A percentile compares a stretch with the other conserved stretches of the same genome.
These are phyloP conservation scores for Onychorhynchus coronatus DNA, from an alignment of 2,113 vertebrate species.

Conservation along the genomic window DNA sequence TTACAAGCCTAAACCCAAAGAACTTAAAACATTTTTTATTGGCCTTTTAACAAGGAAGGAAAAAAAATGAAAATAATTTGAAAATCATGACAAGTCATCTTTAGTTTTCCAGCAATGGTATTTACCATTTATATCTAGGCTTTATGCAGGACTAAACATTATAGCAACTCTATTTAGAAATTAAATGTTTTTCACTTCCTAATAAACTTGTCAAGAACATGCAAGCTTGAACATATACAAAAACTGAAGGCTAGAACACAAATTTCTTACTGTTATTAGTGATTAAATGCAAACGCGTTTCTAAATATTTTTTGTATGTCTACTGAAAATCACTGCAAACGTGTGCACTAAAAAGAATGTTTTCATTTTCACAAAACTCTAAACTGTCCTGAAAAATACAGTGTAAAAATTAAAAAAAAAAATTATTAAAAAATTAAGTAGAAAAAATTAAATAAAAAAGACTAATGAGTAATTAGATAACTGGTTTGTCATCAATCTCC, in stretches of 20 bases:
- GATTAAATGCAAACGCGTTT: background rate
- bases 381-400: background rate
- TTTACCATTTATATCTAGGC: background rate
- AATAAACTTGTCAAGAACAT: constrained; percentile 2
- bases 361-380: background rate
- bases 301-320: background rate
- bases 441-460: background rate
- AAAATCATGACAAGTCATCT: background rate
- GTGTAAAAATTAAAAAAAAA: background rate
- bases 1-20: background rate
- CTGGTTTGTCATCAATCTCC: background rate
- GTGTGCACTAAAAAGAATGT: background rate
- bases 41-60: background rate
- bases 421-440: background rate
- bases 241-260: background rate
- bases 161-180: constrained; percentile 6
- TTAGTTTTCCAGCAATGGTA: background rate
- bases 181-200: constrained; percentile 8
- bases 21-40: background rate
- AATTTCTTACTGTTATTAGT: background rate
- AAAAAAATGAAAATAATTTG: background rate
- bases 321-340: background rate
- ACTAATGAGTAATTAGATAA: background rate
- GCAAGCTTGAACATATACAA: background rate
- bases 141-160: constrained; percentile 1